Conservation (phyloP, 2,113 vertebrate species). For the Microcebus ravelobensis region DNA sequence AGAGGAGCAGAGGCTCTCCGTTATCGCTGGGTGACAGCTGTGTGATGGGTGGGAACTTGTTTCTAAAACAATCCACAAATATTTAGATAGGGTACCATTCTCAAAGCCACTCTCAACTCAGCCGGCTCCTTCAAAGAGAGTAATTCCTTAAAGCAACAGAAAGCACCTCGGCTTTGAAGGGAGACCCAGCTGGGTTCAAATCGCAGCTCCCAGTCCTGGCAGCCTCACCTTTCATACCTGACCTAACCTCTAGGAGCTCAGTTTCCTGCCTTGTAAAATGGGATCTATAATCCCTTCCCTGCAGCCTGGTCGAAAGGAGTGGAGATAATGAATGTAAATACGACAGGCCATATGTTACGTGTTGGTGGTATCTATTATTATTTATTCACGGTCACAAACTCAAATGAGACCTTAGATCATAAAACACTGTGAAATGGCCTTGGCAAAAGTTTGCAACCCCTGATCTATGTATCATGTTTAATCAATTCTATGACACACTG, state of each 20-base stretch:
- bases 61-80: constrained; percentile 69
- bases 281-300: background rate
- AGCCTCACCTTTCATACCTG: background rate
- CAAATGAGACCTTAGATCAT: background rate
- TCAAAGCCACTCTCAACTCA: background rate
- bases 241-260: background rate
- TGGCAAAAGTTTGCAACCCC: background rate
- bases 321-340: background rate
- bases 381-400: background rate
- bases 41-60: constrained; percentile 24
- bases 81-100: constrained; percentile 47
- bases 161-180: background rate
- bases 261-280: background rate
- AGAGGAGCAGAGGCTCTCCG: background rate
- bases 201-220: background rate
- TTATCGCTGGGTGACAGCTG: constrained; percentile 24
- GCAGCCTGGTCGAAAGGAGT: background rate
- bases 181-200: background rate
- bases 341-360: background rate
- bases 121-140: background rate
- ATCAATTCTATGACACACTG: background rate
- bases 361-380: background rate
- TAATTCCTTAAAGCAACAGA: background rate
- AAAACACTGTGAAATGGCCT: background rate
- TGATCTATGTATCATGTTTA: background rate